A percentile compares a stretch with the other conserved stretches of the same genome.
phyloP scores from a whole-genome alignment of 1,140 invertebrate genomes.

The Eumeta japonica region DNA sequence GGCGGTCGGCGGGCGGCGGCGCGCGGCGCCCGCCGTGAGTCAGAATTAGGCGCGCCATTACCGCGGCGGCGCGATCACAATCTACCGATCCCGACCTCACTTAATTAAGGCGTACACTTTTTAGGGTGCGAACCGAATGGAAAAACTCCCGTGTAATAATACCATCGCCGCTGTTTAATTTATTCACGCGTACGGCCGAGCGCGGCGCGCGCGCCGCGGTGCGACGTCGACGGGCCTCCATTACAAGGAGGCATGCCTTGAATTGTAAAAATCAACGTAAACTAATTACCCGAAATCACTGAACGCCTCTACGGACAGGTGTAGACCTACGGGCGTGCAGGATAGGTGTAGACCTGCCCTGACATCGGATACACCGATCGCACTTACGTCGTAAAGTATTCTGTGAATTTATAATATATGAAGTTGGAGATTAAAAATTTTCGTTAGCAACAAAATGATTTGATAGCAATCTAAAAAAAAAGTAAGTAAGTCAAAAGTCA shows the following conservation, averaged over 20 bases:
- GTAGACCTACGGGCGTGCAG: too few species aligned
- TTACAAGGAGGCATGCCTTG: neutral
- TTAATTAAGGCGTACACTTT: constrained; percentile 44
- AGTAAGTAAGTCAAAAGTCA: too few species aligned
- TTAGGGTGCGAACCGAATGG: constrained; percentile 38
- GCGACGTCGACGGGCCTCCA: too few species aligned
- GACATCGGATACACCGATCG: too few species aligned
- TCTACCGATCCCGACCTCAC: constrained; percentile 33
- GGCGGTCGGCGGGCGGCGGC: too few species aligned
- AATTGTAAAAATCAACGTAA: neutral
- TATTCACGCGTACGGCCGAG: neutral
- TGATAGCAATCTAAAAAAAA: too few species aligned
- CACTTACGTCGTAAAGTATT: too few species aligned
- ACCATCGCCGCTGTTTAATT: neutral
- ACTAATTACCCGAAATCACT: neutral
- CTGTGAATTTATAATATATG: too few species aligned
- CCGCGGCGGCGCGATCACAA: constrained; percentile 36
- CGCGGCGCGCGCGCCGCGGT: too few species aligned
- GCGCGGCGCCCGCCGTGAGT: constrained; percentile 38
- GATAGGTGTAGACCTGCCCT: too few species aligned
- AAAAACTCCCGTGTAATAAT: constrained; percentile 22
- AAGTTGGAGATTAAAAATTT: too few species aligned
- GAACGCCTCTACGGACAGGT: neutral
- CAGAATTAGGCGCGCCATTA: constrained; percentile 41
- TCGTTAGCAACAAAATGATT: too few species aligned